A percentile compares a stretch with the other conserved stretches of the same genome.
Conservation (phyloP, 2,797 vertebrate genomes). For the Anomalospiza imberbis region DNA sequence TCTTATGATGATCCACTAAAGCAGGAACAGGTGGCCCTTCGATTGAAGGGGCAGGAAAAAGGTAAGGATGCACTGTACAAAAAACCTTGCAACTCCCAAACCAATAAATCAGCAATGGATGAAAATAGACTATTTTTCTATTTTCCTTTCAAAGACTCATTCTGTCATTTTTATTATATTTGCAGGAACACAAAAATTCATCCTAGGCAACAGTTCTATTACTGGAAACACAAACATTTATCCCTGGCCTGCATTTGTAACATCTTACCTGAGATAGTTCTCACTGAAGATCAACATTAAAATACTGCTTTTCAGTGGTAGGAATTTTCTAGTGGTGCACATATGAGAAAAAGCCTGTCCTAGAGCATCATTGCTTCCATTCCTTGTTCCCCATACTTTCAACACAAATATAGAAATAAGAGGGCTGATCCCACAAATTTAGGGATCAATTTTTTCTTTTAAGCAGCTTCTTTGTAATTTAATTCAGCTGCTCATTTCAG, state of each 20-base stretch:
- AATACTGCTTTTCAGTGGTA: neutral
- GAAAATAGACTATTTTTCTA: neutral
- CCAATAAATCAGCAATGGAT: neutral
- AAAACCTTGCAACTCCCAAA: neutral
- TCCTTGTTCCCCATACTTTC: neutral
- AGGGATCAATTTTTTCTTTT: neutral
- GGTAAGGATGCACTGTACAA: neutral
- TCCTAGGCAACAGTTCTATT: neutral
- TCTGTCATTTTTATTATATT: neutral
- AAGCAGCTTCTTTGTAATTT: neutral
- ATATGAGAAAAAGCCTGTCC: neutral
- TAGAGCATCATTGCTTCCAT: neutral
- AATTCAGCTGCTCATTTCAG: neutral
- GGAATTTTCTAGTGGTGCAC: neutral
- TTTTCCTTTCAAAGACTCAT: neutral
- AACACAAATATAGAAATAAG: neutral
- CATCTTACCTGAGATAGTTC: neutral
- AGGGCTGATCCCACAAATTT: neutral
- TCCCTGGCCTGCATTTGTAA: neutral
- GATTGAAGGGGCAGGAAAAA: neutral
- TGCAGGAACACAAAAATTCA: neutral
- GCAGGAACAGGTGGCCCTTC: neutral
- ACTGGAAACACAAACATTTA: neutral
- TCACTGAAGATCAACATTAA: neutral
- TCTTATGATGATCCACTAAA: neutral